These are phyloP conservation scores for Sciurus niger DNA, from an alignment of 2,113 vertebrate species.

Conservation along the genomic window DNA sequence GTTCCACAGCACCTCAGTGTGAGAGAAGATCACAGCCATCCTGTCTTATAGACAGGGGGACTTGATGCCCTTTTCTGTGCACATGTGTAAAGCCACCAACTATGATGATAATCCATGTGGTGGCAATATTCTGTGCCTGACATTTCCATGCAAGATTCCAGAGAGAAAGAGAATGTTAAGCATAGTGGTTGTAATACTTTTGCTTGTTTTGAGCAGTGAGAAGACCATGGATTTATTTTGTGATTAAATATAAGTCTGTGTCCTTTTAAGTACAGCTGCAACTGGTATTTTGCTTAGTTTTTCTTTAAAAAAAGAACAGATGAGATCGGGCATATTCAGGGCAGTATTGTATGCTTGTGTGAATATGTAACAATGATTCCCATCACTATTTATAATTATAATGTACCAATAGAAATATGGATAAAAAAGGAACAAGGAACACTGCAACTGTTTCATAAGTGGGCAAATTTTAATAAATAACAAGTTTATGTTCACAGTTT, in stretches of 20 bases:
- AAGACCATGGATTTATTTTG: neutral
- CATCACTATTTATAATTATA: no score
- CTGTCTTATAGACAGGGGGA: neutral
- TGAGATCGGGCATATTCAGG: no score
- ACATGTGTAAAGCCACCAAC: neutral
- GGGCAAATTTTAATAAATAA: neutral
- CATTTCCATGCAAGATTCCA: neutral
- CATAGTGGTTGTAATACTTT: neutral
- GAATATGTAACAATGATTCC: no score
- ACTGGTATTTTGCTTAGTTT: neutral
- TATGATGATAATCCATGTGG: neutral
- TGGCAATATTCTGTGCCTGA: neutral
- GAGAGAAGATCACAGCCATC: neutral
- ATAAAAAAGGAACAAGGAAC: no score
- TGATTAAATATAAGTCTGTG: neutral
- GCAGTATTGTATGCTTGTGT: no score
- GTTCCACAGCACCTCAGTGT: neutral
- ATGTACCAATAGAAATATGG: no score
- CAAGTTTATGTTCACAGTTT: neutral
- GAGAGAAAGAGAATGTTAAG: neutral
- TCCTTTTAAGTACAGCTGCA: neutral
- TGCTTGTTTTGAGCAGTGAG: neutral
- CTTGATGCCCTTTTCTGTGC: neutral
- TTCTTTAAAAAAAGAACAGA: neutral
- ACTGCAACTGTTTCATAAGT: neutral